Evolutionary conservation across 2,888 invertebrate species (phyloP), one percentile per base, ranked within the genome.

Genomic region (Diabrotica balteata): DNA sequence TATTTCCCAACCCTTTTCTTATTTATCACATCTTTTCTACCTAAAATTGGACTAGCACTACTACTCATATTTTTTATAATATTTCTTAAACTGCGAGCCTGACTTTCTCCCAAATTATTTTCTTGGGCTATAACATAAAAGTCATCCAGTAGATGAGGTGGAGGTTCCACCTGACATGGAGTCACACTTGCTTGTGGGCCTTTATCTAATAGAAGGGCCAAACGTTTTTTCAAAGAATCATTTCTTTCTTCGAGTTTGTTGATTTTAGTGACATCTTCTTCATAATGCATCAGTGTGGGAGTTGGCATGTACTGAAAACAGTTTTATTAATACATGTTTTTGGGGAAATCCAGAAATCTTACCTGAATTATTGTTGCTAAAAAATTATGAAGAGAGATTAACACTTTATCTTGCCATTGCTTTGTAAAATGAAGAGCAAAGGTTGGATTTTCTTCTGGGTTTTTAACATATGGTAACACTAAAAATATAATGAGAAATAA

Each of bases 391-490:
- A 98, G 86, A 0, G 97, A 97, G 45, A 93, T 90, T 64, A 96
- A 85, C 77, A 96, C 90, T 44, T 95, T 96, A 81, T 98, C 98
- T 82, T 97, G 96, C 98, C 98, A 98, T 67, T 94, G 94, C 72
- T 93, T 90, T 8, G 93, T 94, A 84, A 96, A 98, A 84, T 95
- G 95, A 63, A 95, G 87, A 11, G 93, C 90, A 84, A 96, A 98
- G 49, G 89, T 88, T 10, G 93, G 91, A 80, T 94, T 94, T 78
- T 97, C 97, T 83, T 97, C 96, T 0, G 97, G 95, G 82, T 93
- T 95, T 81, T 93, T 93, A 59, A 96, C 88, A 82, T 94, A 98
- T 0, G 97, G 96, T 70, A 98, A 87, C 85, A 94, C 97, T 98
- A 83, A 59, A 88, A 87, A 32, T 47, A 47, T 22, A 22, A 52